Evolutionary conservation across 1,140 invertebrate genomes (phyloP).

Genomic region (Thereuonema tuberculata): DNA sequence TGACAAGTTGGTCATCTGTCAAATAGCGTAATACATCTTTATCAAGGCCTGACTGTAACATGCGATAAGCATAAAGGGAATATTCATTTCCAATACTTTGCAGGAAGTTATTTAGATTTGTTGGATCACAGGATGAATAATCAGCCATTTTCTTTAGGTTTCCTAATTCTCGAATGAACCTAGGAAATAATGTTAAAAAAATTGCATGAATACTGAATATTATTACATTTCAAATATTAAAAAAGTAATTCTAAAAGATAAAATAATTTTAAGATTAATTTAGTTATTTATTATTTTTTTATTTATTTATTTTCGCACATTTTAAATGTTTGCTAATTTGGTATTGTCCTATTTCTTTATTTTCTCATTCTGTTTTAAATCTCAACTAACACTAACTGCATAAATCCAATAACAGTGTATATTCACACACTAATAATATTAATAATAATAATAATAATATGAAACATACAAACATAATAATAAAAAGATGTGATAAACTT

Average conservation of each 20-base stretch:
- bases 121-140: slow-evolving; percentile 85
- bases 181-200: slow-evolving; percentile 23
- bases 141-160: slow-evolving; percentile 94
- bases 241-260: neutral
- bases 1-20: slow-evolving; percentile 76
- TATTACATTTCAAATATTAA: neutral
- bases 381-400: no score
- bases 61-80: slow-evolving; percentile 90
- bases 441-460: no score
- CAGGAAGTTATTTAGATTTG: slow-evolving; percentile 81
- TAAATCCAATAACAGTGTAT: no score
- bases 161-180: slow-evolving; percentile 86
- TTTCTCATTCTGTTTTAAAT: no score
- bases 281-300: neutral
- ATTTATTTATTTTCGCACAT: neutral
- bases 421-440: no score
- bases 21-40: slow-evolving; percentile 53
- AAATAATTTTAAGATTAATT: neutral
- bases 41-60: slow-evolving; percentile 90
- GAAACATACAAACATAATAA: no score
- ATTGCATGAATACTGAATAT: neutral
- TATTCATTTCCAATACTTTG: slow-evolving; percentile 76
- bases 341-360: no score
- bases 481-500: no score
- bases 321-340: neutral